These are phyloP conservation scores for Neoascia interrupta DNA, from an alignment of 2,888 invertebrate genomes.

Conservation along the genomic window DNA sequence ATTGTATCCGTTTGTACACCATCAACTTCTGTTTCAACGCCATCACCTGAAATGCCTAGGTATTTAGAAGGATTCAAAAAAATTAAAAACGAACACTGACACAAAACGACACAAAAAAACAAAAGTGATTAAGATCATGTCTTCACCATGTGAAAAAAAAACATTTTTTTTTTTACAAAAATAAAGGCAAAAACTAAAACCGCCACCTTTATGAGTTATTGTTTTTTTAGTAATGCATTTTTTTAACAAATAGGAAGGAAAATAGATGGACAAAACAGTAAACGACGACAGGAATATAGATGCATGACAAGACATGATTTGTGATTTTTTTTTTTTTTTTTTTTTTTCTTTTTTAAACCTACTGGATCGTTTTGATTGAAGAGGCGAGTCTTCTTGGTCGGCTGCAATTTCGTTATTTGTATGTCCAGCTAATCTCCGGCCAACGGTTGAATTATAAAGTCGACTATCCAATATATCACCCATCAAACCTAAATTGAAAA, in stretches of 20 bases:
- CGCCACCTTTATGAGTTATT: constrained; percentile 29
- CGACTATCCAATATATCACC: constrained; percentile 74
- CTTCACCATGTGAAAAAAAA: constrained; percentile 18
- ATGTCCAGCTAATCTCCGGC: constrained; percentile 80
- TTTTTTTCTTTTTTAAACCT: constrained; percentile 81
- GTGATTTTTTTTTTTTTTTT: constrained; percentile 30
- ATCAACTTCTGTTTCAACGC: constrained; percentile 82
- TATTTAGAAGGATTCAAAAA: constrained; percentile 30
- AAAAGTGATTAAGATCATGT: constrained; percentile 27
- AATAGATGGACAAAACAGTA: neutral
- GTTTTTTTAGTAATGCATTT: constrained; percentile 35
- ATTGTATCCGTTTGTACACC: constrained; percentile 81
- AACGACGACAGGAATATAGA: neutral
- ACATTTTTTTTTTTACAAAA: too few species aligned
- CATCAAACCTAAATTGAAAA: constrained; percentile 74
- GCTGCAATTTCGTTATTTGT: constrained; percentile 70
- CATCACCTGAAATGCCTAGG: constrained; percentile 71
- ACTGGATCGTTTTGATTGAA: constrained; percentile 91
- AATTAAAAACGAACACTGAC: constrained; percentile 43
- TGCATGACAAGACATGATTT: constrained; percentile 53
- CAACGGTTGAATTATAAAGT: constrained; percentile 72
- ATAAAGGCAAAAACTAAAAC: constrained; percentile 9
- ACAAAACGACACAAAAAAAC: constrained; percentile 21
- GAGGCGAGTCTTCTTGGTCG: constrained; percentile 88
- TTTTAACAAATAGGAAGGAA: neutral